Conservation (phyloP, 2,113 vertebrate species). For the Chloropsis cyanopogon region DNA sequence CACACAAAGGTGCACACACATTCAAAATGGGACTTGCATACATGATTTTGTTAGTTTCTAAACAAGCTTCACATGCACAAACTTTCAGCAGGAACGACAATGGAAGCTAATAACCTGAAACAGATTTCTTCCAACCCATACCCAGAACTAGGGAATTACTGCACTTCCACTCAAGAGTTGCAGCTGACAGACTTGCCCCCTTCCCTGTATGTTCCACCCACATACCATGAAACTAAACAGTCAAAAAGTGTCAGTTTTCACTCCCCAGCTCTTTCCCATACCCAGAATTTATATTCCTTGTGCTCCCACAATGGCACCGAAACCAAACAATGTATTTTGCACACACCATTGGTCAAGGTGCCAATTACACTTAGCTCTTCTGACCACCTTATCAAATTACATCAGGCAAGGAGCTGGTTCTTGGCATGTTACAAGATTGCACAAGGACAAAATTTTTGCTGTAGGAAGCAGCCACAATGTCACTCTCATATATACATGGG, state of each 20-base stretch:
- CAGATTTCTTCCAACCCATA: not conserved
- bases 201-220: not conserved
- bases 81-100: not conserved
- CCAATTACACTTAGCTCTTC: not conserved
- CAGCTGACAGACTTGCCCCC: not conserved
- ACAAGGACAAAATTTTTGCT: not conserved
- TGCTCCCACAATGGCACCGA: not conserved
- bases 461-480: not conserved
- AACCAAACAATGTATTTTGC: not conserved
- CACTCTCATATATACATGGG: accelerated
- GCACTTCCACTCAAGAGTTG: not conserved
- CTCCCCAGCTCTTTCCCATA: not conserved
- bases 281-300: not conserved
- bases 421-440: not conserved
- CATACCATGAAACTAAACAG: not conserved
- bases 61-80: not conserved
- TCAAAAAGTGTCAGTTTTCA: not conserved
- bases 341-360: not conserved
- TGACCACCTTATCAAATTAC: not conserved
- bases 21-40: not conserved
- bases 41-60: not conserved
- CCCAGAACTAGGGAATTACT: not conserved
- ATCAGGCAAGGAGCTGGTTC: not conserved
- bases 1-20: not conserved
- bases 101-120: not conserved